Conservation (phyloP, 2,888 invertebrate species). For the Eurytoma californica region DNA sequence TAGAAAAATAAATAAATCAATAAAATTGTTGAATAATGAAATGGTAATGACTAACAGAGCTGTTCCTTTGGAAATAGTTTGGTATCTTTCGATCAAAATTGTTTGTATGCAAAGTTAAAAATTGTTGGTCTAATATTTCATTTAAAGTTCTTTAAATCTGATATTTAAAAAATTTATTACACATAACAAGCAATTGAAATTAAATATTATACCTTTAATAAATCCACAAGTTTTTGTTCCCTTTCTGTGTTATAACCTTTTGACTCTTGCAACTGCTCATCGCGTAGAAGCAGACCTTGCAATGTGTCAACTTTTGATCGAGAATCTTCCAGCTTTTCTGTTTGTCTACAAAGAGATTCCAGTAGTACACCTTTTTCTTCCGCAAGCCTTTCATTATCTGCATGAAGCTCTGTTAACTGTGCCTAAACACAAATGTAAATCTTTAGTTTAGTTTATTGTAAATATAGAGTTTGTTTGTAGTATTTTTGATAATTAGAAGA, state of each 20-base stretch:
- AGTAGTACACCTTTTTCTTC: constrained; percentile 93
- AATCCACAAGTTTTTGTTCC: constrained; percentile 88
- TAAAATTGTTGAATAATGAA: background rate
- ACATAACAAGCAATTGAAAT: too few relatives aligned
- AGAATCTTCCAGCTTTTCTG: constrained; percentile 92
- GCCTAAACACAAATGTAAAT: constrained; percentile 74
- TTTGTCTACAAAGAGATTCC: constrained; percentile 93
- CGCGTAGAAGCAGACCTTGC: constrained; percentile 85
- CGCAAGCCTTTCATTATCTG: constrained; percentile 89
- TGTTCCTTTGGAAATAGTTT: too few relatives aligned
- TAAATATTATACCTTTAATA: constrained; percentile 81
- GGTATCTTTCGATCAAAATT: too few relatives aligned
- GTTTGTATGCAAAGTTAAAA: too few relatives aligned
- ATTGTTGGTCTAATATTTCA: too few relatives aligned
- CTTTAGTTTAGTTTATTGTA: constrained; percentile 7
- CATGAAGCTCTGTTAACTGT: constrained; percentile 89
- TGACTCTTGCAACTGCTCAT: constrained; percentile 79
- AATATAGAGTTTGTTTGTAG: background rate
- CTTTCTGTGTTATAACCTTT: constrained; percentile 82
- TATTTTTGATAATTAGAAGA: too few relatives aligned
- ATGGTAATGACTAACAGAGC: background rate
- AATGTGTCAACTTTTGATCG: constrained; percentile 89
- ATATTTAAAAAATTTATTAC: too few relatives aligned
- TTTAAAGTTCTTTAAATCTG: too few relatives aligned
- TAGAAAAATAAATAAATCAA: constrained; percentile 27